phyloP scores from a whole-genome alignment of 2,888 invertebrate genomes.

The Andrena praecox region DNA sequence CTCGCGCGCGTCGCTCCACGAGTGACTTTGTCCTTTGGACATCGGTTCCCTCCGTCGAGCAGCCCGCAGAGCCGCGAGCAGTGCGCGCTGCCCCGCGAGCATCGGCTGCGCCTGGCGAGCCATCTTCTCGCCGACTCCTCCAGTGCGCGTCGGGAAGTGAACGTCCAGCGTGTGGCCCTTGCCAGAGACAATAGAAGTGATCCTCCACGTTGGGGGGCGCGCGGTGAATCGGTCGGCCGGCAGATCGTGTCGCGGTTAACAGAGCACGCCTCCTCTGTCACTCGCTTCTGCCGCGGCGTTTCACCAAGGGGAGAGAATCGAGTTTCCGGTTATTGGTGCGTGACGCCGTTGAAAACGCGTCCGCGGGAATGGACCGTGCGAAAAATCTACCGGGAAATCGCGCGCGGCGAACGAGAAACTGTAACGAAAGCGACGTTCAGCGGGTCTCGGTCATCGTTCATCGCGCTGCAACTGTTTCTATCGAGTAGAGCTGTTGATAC shows the following conservation, averaged over 20 bases:
- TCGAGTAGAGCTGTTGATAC: too few species aligned
- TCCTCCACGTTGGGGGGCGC: background rate
- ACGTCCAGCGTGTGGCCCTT: background rate
- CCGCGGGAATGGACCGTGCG: conserved; percentile 34
- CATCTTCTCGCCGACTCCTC: background rate
- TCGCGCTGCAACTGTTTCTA: background rate
- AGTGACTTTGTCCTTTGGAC: background rate
- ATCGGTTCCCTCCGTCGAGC: background rate
- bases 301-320: background rate
- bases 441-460: background rate
- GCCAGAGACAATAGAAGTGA: background rate
- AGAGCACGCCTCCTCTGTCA: background rate
- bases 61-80: background rate
- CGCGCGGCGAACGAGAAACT: background rate
- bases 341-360: conserved; percentile 28
- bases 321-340: conserved; percentile 39
- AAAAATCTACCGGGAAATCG: conserved; percentile 29
- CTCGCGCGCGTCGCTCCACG: background rate
- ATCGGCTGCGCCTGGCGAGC: too few species aligned
- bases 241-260: conserved; percentile 10
- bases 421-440: background rate
- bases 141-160: background rate
- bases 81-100: background rate
- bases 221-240: background rate
- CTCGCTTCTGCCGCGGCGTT: background rate